Evolutionary conservation across 1,140 invertebrate genomes (phyloP), one percentile per base, ranked within the genome.

Genomic region (Cotesia chilonis): DNA sequence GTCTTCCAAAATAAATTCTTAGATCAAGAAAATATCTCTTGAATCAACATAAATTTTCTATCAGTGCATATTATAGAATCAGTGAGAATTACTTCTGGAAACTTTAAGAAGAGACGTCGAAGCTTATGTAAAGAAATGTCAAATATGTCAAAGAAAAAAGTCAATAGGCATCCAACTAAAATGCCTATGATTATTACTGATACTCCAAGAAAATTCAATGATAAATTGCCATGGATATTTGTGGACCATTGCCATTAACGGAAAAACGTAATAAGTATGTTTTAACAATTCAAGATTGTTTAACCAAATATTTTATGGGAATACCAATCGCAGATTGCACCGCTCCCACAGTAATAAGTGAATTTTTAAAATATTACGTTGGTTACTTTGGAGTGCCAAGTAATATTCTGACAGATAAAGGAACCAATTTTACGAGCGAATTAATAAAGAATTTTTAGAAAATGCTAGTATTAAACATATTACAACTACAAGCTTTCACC

Each of bases 361-460:
- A 4, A 38, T 59, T 74, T 12, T 59, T 61, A 4, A 70, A 60
- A 59, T 2, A 38, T 10, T 70, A 59, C 6, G 28, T 74, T 12
- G 2, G 54, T 17, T 66, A 64, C 7, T 76, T 75, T 70, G 76
- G 77, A 37, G 28, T 51, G n/a, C 78, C 79, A 6, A 41, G 63
- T 17, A 28, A 63, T 28, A 77, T 84, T 12, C 61, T 79, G 2
- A 69, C 75, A 0, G 83, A 84, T 64, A 64, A 75, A 68, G 81
- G 81, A 60, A 74, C 68, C 28, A 72, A 76, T 12, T 83, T 82
- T 70, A 79, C 77, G 0, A 67, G 73, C 28, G 28, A 54, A 9
- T 17, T 74, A 20, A 70, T 74, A 68, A 37, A 70, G 10, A 65
- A 36, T 38, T 64, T 74, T n/a, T 12, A 17, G 52, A 74, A 70